These are phyloP conservation scores for Melikaiella ostensackeni DNA, from an alignment of 2,888 invertebrate genomes.

Conservation along the genomic window DNA sequence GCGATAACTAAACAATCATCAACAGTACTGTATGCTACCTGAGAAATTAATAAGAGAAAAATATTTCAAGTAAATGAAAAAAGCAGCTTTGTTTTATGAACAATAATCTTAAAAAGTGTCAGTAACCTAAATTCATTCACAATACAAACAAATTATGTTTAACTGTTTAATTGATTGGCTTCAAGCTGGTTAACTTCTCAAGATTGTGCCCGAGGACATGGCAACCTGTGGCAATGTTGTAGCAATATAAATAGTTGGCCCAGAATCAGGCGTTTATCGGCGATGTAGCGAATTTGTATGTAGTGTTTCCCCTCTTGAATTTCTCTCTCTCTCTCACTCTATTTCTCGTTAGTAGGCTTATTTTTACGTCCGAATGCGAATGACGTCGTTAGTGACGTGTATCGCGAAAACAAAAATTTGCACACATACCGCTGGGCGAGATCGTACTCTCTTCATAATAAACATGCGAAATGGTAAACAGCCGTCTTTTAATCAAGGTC, in stretches of 20 bases:
- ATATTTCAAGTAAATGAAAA: too few species aligned
- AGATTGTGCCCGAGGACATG: slow-evolving; percentile 44
- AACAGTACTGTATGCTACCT: not conserved
- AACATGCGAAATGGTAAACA: not conserved
- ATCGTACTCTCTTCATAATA: slow-evolving; percentile 13
- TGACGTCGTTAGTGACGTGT: slow-evolving; percentile 5
- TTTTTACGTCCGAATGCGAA: slow-evolving; percentile 23
- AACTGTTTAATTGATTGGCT: not conserved
- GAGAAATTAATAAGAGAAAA: not conserved
- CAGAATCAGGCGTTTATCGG: slow-evolving; percentile 60
- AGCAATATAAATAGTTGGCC: slow-evolving; percentile 69
- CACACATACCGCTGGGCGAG: not conserved
- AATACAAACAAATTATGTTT: not conserved
- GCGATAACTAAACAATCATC: not conserved
- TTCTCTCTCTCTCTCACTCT: slow-evolving; percentile 10
- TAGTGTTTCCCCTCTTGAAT: not conserved
- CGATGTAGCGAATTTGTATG: slow-evolving; percentile 19
- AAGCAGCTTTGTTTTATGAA: too few species aligned
- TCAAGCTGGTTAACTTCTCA: not conserved
- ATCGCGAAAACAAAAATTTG: not conserved
- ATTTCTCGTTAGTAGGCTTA: slow-evolving; percentile 40
- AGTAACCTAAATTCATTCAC: too few species aligned
- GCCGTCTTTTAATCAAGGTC: not conserved
- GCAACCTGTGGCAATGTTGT: slow-evolving; percentile 62
- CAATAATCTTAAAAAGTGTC: too few species aligned